These are phyloP conservation scores for Orthonyx spaldingii DNA, from an alignment of 2,113 vertebrate species.

Conservation along the genomic window DNA sequence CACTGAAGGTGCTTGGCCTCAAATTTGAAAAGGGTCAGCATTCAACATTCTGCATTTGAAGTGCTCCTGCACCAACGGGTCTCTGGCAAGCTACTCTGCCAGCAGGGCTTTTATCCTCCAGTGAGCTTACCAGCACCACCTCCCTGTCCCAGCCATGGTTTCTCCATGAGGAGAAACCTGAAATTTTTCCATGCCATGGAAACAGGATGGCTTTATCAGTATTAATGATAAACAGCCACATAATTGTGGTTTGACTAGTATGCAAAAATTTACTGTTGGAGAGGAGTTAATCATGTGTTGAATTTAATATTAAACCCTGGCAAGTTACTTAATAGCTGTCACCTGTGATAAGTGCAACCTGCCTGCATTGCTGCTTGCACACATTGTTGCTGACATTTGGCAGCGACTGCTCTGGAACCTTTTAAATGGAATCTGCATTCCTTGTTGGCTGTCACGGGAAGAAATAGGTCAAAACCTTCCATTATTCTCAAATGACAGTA, in stretches of 20 bases:
- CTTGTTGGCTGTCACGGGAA: not conserved
- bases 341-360: not conserved
- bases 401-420: not conserved
- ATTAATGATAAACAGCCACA: slow-evolving; percentile 25
- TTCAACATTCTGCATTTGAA: not conserved
- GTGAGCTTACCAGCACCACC: not conserved
- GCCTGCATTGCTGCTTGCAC: not conserved
- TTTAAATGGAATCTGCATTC: not conserved
- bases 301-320: slow-evolving; percentile 43
- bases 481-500: not conserved
- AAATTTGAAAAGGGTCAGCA: not conserved
- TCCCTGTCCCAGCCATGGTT: not conserved
- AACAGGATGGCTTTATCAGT: not conserved
- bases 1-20: not conserved
- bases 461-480: not conserved
- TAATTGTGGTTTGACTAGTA: not conserved
- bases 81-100: not conserved
- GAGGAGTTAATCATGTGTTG: not conserved
- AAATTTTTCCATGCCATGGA: not conserved
- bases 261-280: not conserved
- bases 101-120: not conserved
- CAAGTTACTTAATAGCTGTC: not conserved
- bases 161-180: not conserved
- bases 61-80: not conserved
- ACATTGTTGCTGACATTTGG: not conserved